A percentile compares a stretch with the other conserved stretches of the same genome.
phyloP scores from a whole-genome alignment of 2,797 vertebrate species.

The Sebastes minor region DNA sequence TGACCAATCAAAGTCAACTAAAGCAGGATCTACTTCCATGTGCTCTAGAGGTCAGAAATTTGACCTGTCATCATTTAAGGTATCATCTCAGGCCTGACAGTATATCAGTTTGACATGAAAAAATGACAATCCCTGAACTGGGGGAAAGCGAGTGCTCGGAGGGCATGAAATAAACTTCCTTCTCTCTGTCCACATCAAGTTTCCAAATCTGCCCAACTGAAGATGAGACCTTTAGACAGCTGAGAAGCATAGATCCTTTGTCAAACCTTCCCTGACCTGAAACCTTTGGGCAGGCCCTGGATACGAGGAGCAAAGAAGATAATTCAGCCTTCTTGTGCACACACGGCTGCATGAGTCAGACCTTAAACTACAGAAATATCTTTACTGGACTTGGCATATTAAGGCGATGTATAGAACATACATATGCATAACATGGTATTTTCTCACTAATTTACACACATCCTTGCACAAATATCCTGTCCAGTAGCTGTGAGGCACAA shows the following conservation, averaged over 20 bases:
- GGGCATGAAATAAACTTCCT: constrained; percentile 35
- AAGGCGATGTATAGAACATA: constrained; percentile 19
- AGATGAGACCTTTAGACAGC: constrained; percentile 52
- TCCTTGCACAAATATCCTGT: constrained; percentile 58
- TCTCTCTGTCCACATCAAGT: constrained; percentile 35
- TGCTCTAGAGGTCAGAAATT: background rate
- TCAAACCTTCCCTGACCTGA: constrained; percentile 56
- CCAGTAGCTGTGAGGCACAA: constrained; percentile 47
- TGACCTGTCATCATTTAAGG: constrained; percentile 1
- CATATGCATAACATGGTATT: constrained; percentile 52
- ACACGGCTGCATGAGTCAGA: constrained; percentile 44
- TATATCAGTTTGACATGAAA: constrained; percentile 2
- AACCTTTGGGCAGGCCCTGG: constrained; percentile 33
- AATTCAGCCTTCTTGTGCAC: constrained; percentile 4
- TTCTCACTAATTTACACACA: constrained; percentile 48
- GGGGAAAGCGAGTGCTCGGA: background rate
- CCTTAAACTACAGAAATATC: constrained; percentile 8
- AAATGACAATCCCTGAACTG: constrained; percentile 5
- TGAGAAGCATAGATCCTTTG: constrained; percentile 47
- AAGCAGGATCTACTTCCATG: background rate
- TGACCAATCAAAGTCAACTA: background rate
- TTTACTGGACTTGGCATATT: constrained; percentile 8
- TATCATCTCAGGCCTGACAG: background rate
- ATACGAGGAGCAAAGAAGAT: constrained; percentile 10
- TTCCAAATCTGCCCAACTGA: constrained; percentile 52